phyloP scores from a whole-genome alignment of 2,113 vertebrate species.

The Leucosticte australis region DNA sequence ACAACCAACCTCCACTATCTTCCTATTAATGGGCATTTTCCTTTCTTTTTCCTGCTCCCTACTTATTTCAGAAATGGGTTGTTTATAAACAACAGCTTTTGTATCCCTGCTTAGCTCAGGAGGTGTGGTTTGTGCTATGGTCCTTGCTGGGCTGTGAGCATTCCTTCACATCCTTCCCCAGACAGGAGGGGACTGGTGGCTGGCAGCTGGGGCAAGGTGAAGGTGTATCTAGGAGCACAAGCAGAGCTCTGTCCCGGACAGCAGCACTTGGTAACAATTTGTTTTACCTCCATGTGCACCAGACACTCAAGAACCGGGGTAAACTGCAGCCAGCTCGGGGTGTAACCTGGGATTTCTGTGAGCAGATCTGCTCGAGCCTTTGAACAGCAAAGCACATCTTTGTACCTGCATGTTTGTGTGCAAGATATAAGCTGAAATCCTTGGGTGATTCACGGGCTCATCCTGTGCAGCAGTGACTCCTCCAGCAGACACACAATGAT shows the following conservation, averaged over 20 bases:
- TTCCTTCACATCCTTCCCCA: not conserved
- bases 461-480: not conserved
- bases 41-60: not conserved
- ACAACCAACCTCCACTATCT: not conserved
- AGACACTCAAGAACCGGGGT: not conserved
- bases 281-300: not conserved
- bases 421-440: not conserved
- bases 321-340: not conserved
- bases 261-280: rapidly evolving
- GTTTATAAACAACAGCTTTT: not conserved
- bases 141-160: rapidly evolving
- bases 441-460: rapidly evolving
- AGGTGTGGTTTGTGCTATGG: not conserved
- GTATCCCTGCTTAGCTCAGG: not conserved
- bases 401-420: not conserved
- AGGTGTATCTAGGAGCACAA: not conserved
- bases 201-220: not conserved
- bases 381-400: not conserved
- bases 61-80: not conserved
- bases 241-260: not conserved
- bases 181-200: not conserved
- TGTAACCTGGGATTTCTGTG: not conserved
- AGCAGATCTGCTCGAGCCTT: not conserved
- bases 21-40: not conserved
- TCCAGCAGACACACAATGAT: not conserved